Conservation (phyloP, 1,140 invertebrate genomes). For the Condylostylus longicornis region DNA sequence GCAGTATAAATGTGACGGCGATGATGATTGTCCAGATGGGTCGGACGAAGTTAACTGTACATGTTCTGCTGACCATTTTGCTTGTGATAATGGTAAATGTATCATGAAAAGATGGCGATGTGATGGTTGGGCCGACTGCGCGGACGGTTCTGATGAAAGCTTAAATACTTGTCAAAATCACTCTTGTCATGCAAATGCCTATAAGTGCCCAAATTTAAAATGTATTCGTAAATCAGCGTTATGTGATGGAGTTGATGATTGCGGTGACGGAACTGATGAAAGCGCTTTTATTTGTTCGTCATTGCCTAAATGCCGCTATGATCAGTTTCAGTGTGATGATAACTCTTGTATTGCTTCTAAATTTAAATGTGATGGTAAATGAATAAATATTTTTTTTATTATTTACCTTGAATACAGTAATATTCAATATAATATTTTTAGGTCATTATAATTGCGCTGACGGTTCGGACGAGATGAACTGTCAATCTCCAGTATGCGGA, state of each 20-base stretch:
- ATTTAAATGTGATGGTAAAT: slow-evolving; percentile 52
- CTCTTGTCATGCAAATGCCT: slow-evolving; percentile 52
- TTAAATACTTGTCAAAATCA: slow-evolving; percentile 61
- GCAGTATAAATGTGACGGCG: slow-evolving; percentile 33
- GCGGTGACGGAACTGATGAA: slow-evolving; percentile 45
- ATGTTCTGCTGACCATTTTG: slow-evolving; percentile 86
- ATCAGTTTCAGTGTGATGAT: slow-evolving; percentile 60
- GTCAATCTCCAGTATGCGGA: slow-evolving; percentile 55
- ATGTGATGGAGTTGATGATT: slow-evolving; percentile 53
- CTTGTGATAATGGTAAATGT: slow-evolving; percentile 85
- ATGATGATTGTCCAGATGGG: slow-evolving; percentile 88
- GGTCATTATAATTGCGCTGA: slow-evolving; percentile 43
- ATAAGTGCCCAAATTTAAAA: slow-evolving; percentile 43
- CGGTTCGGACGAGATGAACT: slow-evolving; percentile 45
- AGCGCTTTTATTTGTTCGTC: slow-evolving; percentile 37
- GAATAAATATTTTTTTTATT: neutral
- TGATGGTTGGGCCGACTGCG: slow-evolving; percentile 57
- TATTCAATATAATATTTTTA: slow-evolving; percentile 4
- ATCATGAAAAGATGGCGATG: slow-evolving; percentile 75
- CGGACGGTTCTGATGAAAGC: slow-evolving; percentile 73
- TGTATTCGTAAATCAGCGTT: slow-evolving; percentile 52
- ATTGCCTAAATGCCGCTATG: slow-evolving; percentile 49
- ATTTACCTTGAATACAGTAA: slow-evolving; percentile 1
- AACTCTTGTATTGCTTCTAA: slow-evolving; percentile 58
- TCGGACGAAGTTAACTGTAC: slow-evolving; percentile 70